Conservation (phyloP, 1,140 invertebrate genomes). For the Rhagoletis zephyria region DNA sequence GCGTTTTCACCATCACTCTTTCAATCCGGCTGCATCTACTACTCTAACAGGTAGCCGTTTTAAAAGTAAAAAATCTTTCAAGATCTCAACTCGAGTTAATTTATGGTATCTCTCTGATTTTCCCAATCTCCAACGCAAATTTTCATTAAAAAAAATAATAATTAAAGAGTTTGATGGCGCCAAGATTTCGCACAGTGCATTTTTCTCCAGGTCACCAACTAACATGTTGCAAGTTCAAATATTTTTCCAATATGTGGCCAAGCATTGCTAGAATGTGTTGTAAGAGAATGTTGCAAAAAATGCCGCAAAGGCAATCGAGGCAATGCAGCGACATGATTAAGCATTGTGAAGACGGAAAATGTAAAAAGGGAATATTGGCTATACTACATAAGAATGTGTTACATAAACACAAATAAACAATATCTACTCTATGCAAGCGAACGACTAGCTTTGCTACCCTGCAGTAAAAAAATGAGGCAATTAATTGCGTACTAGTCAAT, state of each 20-base stretch:
- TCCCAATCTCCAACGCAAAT: too few species aligned
- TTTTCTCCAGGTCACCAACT: constrained; percentile 3
- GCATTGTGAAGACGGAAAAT: neutral
- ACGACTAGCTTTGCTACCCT: neutral
- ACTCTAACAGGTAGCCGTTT: too few species aligned
- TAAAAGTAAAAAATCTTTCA: too few species aligned
- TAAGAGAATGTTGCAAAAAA: constrained; percentile 49
- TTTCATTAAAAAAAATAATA: too few species aligned
- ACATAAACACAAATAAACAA: constrained; percentile 27
- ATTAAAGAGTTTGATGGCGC: too few species aligned
- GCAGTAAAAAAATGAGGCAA: too few species aligned
- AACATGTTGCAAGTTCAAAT: constrained; percentile 17
- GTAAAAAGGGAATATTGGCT: neutral
- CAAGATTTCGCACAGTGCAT: neutral
- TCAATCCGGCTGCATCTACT: too few species aligned
- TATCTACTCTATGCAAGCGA: neutral
- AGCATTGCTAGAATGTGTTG: constrained; percentile 40
- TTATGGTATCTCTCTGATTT: too few species aligned
- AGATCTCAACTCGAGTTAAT: too few species aligned
- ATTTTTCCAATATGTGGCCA: constrained; percentile 32
- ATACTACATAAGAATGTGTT: neutral
- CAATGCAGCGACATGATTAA: constrained; percentile 16
- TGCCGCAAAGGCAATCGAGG: constrained; percentile 26
- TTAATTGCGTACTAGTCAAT: too few species aligned
- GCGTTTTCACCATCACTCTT: too few species aligned